Conservation (phyloP, 2,888 invertebrate genomes). For the Pristionchus maxplancki region DNA sequence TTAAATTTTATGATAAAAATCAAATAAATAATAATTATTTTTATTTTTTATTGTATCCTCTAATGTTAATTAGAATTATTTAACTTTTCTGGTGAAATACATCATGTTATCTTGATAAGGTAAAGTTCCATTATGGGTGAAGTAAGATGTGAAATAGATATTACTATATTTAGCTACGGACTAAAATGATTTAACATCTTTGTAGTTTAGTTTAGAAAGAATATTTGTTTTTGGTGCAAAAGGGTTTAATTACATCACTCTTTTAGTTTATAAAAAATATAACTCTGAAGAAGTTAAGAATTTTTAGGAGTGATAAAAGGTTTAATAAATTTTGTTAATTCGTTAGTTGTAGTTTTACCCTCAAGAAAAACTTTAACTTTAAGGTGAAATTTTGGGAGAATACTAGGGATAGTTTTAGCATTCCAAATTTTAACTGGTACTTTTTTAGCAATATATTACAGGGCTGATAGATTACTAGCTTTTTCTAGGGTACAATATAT, state of each 20-base stretch:
- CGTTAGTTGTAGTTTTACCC: slow-evolving; percentile 60
- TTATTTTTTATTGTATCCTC: slow-evolving; percentile 58
- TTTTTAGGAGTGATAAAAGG: slow-evolving; percentile 62
- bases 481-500: slow-evolving; percentile 78
- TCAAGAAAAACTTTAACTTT: slow-evolving; percentile 66
- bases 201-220: slow-evolving; percentile 65
- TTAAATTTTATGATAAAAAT: slow-evolving; percentile 56
- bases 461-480: slow-evolving; percentile 72
- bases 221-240: slow-evolving; percentile 67
- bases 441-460: slow-evolving; percentile 77
- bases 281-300: slow-evolving; percentile 68
- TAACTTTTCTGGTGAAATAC: slow-evolving; percentile 62
- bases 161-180: slow-evolving; percentile 66
- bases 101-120: slow-evolving; percentile 68
- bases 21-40: slow-evolving; percentile 56
- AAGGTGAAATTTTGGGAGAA: slow-evolving; percentile 78
- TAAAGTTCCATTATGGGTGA: slow-evolving; percentile 61
- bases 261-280: slow-evolving; percentile 69
- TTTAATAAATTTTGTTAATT: slow-evolving; percentile 67
- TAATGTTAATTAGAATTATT: slow-evolving; percentile 60
- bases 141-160: slow-evolving; percentile 64
- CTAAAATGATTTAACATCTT: slow-evolving; percentile 62
- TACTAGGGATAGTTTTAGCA: slow-evolving; percentile 76
- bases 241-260: slow-evolving; percentile 62
- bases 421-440: slow-evolving; percentile 78